A percentile compares a stretch with the other conserved stretches of the same genome.
These are phyloP conservation scores for Holotrichia oblita DNA, from an alignment of 1,140 invertebrate genomes.

Conservation along the genomic window DNA sequence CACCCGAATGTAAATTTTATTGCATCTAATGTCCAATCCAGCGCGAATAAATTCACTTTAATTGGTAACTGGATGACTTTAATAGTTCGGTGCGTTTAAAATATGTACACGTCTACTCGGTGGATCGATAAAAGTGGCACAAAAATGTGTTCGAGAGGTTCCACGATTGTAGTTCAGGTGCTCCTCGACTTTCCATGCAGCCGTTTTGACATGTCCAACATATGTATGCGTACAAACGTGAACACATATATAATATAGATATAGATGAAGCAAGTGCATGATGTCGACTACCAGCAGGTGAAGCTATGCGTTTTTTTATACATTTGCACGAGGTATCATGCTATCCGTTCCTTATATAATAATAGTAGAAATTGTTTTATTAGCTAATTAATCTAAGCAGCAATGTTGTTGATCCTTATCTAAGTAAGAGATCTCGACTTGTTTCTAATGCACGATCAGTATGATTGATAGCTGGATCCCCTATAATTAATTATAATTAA, in stretches of 20 bases:
- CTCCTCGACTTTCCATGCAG: not conserved
- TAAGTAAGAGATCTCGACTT: not conserved
- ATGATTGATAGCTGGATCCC: constrained; percentile 1
- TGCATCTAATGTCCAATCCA: constrained; percentile 7
- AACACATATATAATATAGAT: not conserved
- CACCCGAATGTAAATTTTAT: constrained; percentile 25
- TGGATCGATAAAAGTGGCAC: constrained; percentile 5
- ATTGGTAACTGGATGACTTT: constrained; percentile 17
- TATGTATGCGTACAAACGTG: not conserved
- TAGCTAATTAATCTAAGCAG: not conserved
- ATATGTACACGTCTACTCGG: not conserved
- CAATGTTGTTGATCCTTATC: not conserved
- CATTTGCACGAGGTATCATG: not conserved
- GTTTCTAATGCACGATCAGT: not conserved
- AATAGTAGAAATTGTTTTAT: constrained; percentile 1
- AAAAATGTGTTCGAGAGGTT: not conserved
- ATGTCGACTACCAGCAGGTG: not conserved
- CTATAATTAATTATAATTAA: not conserved
- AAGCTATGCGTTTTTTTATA: not conserved
- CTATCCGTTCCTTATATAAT: too few species aligned
- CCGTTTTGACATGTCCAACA: not conserved
- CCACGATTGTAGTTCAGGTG: not conserved
- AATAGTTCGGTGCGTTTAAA: constrained; percentile 25
- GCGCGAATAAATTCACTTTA: constrained; percentile 27
- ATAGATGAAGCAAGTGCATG: not conserved